Evolutionary conservation across 1,140 invertebrate species (phyloP).

Genomic region (Danaus melanippus): DNA sequence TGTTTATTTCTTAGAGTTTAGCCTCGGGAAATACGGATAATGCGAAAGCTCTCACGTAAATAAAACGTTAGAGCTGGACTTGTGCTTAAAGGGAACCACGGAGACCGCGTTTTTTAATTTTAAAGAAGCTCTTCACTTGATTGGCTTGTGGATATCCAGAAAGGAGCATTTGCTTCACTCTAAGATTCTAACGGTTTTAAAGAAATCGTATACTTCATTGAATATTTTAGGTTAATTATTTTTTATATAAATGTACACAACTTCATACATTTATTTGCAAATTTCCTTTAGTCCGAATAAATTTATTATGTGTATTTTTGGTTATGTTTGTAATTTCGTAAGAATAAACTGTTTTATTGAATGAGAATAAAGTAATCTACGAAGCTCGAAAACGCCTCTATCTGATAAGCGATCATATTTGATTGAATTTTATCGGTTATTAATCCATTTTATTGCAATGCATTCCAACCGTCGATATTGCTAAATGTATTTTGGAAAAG

Average conservation of each 20-base stretch:
- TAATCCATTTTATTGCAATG: constrained; percentile 17
- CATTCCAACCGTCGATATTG: constrained; percentile 9
- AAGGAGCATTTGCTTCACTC: background rate
- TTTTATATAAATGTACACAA: too few species aligned
- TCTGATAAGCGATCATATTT: constrained; percentile 18
- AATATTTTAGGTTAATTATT: too few species aligned
- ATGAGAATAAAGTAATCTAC: too few species aligned
- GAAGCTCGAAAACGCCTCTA: background rate
- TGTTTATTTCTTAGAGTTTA: constrained; percentile 17
- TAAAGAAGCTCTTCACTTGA: constrained; percentile 51
- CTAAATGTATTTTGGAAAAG: constrained; percentile 8
- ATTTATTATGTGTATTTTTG: too few species aligned
- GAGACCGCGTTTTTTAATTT: constrained; percentile 52
- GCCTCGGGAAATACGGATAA: constrained; percentile 35
- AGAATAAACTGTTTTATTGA: too few species aligned
- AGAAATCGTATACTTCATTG: too few species aligned
- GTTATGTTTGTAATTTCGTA: too few species aligned
- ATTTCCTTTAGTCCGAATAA: too few species aligned
- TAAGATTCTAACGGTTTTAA: too few species aligned
- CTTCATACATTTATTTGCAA: too few species aligned
- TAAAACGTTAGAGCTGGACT: constrained; percentile 36
- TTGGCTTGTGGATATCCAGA: constrained; percentile 28
- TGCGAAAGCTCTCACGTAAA: constrained; percentile 39
- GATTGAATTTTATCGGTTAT: constrained; percentile 19
- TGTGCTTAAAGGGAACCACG: constrained; percentile 31